These are phyloP conservation scores for Muscina levida DNA, from an alignment of 2,888 invertebrate genomes.

Conservation along the genomic window DNA sequence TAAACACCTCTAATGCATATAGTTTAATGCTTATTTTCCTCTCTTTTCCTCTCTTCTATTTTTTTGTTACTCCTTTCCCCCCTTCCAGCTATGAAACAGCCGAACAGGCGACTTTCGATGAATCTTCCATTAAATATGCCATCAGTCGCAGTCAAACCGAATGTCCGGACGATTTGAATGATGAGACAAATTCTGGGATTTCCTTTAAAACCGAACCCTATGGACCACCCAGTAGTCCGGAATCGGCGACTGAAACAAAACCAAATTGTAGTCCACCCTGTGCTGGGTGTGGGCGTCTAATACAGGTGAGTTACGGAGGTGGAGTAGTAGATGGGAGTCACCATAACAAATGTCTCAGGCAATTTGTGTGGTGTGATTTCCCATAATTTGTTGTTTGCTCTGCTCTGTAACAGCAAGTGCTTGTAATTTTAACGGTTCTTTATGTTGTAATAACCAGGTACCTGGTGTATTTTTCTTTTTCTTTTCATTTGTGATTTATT, in stretches of 20 bases:
- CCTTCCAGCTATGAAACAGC: slow-evolving; percentile 77
- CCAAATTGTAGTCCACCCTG: slow-evolving; percentile 81
- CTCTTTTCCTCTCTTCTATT: too few relatives aligned
- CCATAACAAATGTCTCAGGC: too few relatives aligned
- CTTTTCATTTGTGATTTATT: too few relatives aligned
- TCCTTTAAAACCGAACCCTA: slow-evolving; percentile 79
- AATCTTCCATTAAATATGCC: slow-evolving; percentile 78
- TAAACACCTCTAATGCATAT: too few relatives aligned
- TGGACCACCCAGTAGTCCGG: slow-evolving; percentile 79
- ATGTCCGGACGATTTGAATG: slow-evolving; percentile 77
- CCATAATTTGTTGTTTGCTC: not conserved
- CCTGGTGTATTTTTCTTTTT: slow-evolving; percentile 27
- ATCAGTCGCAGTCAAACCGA: slow-evolving; percentile 76
- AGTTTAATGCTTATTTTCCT: too few relatives aligned
- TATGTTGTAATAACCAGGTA: not conserved
- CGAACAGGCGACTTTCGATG: slow-evolving; percentile 78
- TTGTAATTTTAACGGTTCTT: slow-evolving; percentile 44
- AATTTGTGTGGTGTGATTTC: not conserved
- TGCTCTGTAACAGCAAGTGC: not conserved
- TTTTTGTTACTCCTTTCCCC: slow-evolving; percentile 2
- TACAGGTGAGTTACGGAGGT: slow-evolving; percentile 81
- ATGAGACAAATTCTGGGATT: slow-evolving; percentile 77
- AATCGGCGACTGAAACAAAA: slow-evolving; percentile 77
- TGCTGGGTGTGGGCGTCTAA: slow-evolving; percentile 93
- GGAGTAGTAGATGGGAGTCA: too few relatives aligned